Percentiles rank a stretch among this genome's conserved stretches.
phyloP scores from a whole-genome alignment of 2,797 vertebrate species.

The Chromis chromis region DNA sequence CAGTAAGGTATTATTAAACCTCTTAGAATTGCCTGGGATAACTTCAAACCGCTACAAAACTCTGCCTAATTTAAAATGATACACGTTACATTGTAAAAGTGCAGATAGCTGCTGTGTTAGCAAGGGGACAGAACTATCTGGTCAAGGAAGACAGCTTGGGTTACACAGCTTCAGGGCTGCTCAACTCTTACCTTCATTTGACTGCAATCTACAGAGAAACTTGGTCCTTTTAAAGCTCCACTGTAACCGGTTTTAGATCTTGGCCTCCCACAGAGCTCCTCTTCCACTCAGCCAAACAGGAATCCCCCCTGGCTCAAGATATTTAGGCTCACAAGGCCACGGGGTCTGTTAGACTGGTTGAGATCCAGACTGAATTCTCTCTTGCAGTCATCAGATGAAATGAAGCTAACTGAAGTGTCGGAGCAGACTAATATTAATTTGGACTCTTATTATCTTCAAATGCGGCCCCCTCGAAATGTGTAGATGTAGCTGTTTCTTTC shows the following conservation, averaged over 20 bases:
- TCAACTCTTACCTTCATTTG: constrained; percentile 55
- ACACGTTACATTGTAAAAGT: background rate
- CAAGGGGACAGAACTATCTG: constrained; percentile 10
- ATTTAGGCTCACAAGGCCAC: constrained; percentile 49
- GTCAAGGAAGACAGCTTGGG: constrained; percentile 31
- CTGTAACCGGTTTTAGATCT: constrained; percentile 54
- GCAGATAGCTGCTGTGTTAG: constrained; percentile 1
- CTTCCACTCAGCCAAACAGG: constrained; percentile 53
- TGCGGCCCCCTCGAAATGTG: constrained; percentile 57
- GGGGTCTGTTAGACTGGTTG: constrained; percentile 19
- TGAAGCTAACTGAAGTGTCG: constrained; percentile 32
- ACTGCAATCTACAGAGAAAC: constrained; percentile 51
- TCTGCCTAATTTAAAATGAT: background rate
- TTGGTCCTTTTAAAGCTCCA: constrained; percentile 39
- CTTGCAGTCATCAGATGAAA: constrained; percentile 47
- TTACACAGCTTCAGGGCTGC: constrained; percentile 28
- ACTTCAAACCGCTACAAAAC: background rate
- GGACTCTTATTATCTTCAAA: constrained; percentile 68
- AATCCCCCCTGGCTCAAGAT: constrained; percentile 55
- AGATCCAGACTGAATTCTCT: constrained; percentile 44
- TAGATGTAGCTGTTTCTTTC: constrained; percentile 61
- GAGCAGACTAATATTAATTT: constrained; percentile 56
- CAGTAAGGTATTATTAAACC: background rate
- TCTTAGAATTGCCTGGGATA: constrained; percentile 6
- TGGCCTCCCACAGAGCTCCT: constrained; percentile 44